phyloP scores from a whole-genome alignment of 1,140 invertebrate genomes.

The Rhopalosiphum maidis region DNA sequence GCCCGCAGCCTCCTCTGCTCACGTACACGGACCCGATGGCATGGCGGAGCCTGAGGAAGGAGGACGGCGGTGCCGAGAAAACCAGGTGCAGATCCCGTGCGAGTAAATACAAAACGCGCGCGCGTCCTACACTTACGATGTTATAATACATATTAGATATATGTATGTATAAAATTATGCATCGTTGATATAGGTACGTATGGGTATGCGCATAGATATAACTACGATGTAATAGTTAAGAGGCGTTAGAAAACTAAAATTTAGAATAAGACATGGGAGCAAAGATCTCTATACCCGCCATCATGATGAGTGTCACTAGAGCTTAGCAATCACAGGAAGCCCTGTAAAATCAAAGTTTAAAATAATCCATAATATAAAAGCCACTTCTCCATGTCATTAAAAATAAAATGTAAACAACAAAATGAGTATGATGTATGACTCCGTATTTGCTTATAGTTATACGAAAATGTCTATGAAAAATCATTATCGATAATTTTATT shows the following conservation, averaged over 20 bases:
- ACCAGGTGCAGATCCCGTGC: slow-evolving; percentile 44
- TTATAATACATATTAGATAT: too few species aligned
- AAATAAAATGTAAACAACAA: neutral
- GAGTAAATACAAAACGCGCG: slow-evolving; percentile 40
- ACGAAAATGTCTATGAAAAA: neutral
- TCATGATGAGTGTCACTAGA: too few species aligned
- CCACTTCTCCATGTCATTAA: neutral
- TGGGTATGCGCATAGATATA: neutral
- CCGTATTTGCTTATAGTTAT: neutral
- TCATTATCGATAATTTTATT: neutral
- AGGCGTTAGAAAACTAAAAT: neutral
- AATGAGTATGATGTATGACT: neutral
- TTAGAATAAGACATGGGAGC: neutral
- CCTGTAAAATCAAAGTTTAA: neutral
- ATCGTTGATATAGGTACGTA: neutral
- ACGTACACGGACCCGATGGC: neutral
- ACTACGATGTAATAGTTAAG: neutral
- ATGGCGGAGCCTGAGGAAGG: neutral
- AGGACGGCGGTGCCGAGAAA: slow-evolving; percentile 10
- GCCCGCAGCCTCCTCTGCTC: neutral
- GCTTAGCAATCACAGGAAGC: neutral
- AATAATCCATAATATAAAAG: neutral
- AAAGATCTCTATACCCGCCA: too few species aligned
- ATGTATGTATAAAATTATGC: too few species aligned
- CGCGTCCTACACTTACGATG: neutral